Conservation (phyloP, 2,797 vertebrate species). For the Cygnus olor region DNA sequence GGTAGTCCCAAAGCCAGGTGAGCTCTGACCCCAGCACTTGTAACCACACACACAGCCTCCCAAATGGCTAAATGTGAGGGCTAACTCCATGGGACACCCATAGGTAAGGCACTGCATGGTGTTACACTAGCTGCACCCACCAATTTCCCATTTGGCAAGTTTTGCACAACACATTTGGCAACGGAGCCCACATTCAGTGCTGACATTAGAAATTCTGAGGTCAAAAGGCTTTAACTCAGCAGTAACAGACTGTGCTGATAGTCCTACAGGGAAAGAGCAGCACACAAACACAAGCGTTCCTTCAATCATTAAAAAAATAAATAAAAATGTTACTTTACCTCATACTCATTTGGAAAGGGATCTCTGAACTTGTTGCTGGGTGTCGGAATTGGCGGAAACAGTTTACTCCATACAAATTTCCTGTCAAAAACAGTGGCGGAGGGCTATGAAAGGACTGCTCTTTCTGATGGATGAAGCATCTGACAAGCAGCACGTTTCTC, state of each 20-base stretch:
- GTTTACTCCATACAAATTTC: slow-evolving; percentile 53
- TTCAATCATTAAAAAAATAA: neutral
- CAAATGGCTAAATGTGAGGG: neutral
- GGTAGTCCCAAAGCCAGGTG: neutral
- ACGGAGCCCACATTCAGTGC: fast-evolving
- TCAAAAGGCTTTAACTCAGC: neutral
- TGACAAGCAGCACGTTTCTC: fast-evolving
- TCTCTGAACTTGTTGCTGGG: slow-evolving; percentile 72
- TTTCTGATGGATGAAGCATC: neutral
- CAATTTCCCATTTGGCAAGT: neutral
- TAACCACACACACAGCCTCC: neutral
- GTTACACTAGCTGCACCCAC: neutral
- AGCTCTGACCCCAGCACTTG: fast-evolving
- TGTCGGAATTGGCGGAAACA: slow-evolving; percentile 76
- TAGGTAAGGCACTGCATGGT: fast-evolving
- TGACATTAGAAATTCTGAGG: neutral
- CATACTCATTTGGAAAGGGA: neutral
- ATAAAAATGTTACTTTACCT: slow-evolving; percentile 55
- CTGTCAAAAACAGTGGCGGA: slow-evolving; percentile 37
- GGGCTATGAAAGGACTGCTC: neutral
- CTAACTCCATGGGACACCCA: neutral
- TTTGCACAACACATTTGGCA: neutral
- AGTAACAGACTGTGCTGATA: neutral
- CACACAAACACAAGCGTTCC: neutral
- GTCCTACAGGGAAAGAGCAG: neutral